Evolutionary conservation across 1,140 invertebrate species (phyloP).

Genomic region (Drosophila azteca): DNA sequence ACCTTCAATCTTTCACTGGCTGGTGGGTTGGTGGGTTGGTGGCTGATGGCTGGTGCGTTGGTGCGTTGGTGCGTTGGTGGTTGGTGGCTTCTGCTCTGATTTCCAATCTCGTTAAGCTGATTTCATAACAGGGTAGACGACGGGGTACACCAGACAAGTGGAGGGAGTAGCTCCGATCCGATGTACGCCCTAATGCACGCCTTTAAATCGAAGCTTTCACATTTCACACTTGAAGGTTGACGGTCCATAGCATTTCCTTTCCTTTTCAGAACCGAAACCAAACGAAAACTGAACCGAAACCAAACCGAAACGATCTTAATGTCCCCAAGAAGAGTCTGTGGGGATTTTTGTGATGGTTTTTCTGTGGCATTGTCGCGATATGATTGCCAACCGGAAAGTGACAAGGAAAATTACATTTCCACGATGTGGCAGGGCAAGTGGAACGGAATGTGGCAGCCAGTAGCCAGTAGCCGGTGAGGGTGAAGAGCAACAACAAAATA

Average conservation of each 20-base stretch:
- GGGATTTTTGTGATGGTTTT: slow-evolving; percentile 40
- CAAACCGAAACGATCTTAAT: slow-evolving; percentile 20
- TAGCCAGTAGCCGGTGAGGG: slow-evolving; percentile 2
- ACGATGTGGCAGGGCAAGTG: slow-evolving; percentile 36
- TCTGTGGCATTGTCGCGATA: slow-evolving; percentile 72
- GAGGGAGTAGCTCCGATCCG: background rate
- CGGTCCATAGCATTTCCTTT: slow-evolving; percentile 11
- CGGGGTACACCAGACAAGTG: slow-evolving; percentile 11
- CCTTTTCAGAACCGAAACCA: background rate
- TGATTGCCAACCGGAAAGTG: slow-evolving; percentile 80
- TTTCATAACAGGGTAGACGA: slow-evolving; percentile 70
- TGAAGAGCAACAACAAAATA: slow-evolving; percentile 52
- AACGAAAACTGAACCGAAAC: background rate
- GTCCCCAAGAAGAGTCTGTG: slow-evolving; percentile 46
- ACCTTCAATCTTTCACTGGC: slow-evolving; percentile 34
- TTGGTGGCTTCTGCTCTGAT: slow-evolving; percentile 57
- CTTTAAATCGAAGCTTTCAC: slow-evolving; percentile 71
- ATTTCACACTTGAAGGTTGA: slow-evolving; percentile 71
- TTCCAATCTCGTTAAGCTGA: slow-evolving; percentile 79
- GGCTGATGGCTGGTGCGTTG: too few species aligned
- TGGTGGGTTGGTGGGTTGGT: too few species aligned
- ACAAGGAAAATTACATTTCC: slow-evolving; percentile 79
- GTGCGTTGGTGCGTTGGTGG: too few species aligned
- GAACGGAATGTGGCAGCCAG: background rate
- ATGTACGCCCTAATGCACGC: too few species aligned